Percentiles rank a stretch among this genome's conserved stretches.
Conservation (phyloP, 2,888 invertebrate genomes). For the Argynnis bischoffii region DNA sequence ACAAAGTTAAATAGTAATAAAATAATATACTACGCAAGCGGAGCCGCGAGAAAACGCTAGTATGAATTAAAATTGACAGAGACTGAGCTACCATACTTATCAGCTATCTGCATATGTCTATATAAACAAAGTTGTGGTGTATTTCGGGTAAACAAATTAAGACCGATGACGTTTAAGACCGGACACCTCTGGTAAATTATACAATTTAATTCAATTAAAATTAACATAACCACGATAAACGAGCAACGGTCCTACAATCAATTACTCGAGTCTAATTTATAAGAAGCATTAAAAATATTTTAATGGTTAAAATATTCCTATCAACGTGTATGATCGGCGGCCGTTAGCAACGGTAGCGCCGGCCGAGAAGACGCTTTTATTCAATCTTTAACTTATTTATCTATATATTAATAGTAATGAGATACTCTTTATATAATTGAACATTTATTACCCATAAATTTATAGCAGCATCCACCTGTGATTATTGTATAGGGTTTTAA, state of each 20-base stretch:
- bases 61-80: too few relatives aligned
- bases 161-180: slow-evolving; percentile 32
- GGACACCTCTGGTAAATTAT: slow-evolving; percentile 29
- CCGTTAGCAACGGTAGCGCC: neutral
- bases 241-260: slow-evolving; percentile 25
- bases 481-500: too few relatives aligned
- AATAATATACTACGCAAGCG: too few relatives aligned
- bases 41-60: too few relatives aligned
- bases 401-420: too few relatives aligned
- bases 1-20: too few relatives aligned
- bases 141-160: slow-evolving; percentile 28
- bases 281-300: slow-evolving; percentile 15
- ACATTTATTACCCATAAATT: too few relatives aligned
- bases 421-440: too few relatives aligned
- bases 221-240: slow-evolving; percentile 34
- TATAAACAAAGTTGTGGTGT: slow-evolving; percentile 1
- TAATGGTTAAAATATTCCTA: slow-evolving; percentile 8
- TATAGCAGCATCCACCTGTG: too few relatives aligned
- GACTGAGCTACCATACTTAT: neutral
- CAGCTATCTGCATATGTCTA: neutral
- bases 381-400: neutral
- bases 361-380: neutral
- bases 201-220: slow-evolving; percentile 35
- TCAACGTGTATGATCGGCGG: neutral
- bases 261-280: slow-evolving; percentile 29